phyloP scores from a whole-genome alignment of 2,797 vertebrate species.

The Artibeus jamaicensis region DNA sequence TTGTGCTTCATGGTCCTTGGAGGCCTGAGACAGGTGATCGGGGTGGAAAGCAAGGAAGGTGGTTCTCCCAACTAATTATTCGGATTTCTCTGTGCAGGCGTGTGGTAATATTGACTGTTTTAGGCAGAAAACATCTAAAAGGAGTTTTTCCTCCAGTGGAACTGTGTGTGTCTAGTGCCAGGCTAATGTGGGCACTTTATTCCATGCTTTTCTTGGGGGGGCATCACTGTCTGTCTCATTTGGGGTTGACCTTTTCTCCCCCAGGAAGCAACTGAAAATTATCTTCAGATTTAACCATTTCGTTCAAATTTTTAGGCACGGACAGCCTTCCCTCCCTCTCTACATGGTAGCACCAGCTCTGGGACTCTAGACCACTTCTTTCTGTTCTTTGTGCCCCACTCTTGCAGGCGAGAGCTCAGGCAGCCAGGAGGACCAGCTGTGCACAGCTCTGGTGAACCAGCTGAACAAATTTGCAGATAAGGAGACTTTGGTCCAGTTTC shows the following conservation, averaged over 20 bases:
- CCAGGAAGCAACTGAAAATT: background rate
- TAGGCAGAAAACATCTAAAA: background rate
- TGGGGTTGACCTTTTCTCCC: background rate
- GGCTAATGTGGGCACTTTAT: background rate
- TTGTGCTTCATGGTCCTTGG: background rate
- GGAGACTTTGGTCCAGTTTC: slow-evolving; percentile 97
- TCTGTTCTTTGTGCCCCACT: background rate
- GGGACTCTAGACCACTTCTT: background rate
- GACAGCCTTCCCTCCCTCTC: background rate
- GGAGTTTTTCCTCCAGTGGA: background rate
- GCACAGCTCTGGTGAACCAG: slow-evolving; percentile 96
- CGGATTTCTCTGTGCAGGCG: background rate
- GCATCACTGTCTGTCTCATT: background rate
- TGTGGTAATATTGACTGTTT: background rate
- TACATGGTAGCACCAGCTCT: background rate
- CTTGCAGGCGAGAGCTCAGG: slow-evolving; percentile 90
- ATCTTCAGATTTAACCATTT: background rate
- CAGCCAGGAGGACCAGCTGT: slow-evolving; percentile 97
- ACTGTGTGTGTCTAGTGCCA: background rate
- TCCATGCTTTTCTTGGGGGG: background rate
- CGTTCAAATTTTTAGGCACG: background rate
- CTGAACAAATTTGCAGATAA: slow-evolving; percentile 99
- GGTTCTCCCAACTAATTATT: background rate
- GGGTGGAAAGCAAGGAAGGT: background rate
- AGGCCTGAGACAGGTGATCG: background rate